Evolutionary conservation across 2,888 invertebrate genomes (phyloP), one percentile per base, ranked within the genome.

Genomic region (Tetanocera ferruginea): DNA sequence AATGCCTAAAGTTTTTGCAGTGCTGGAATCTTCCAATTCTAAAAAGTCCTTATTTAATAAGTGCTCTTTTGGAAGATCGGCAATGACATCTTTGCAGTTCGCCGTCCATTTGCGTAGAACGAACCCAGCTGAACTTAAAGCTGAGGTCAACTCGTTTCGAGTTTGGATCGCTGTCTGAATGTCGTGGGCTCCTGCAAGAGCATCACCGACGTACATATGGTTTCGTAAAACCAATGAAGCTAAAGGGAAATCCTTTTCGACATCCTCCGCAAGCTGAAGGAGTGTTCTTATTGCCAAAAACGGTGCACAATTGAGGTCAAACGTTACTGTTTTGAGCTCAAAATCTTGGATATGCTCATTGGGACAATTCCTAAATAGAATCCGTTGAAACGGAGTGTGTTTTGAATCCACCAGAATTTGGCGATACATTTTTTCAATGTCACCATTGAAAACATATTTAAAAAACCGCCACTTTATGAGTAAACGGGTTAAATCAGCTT

Each of bases 381-480:
- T 60, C n/a, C 60, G 19, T 60, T 60, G 60, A 5, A n/a, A 60
- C 23, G 23, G 60, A 23, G 60, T 60, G 23, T 60, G 23, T 23
- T 60, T 60, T 2, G 60, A 3, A 60, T 14, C 60, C 3, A 23
- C 23, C 11, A 60, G 23, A 23, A 60, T 60, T 19, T 60, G 60
- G 11, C 60, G 60, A 60, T 60, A 60, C 6, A 60, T 60, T 60
- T 60, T 60, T 23, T 60, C 23, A 23, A 60, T 60, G 60, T 60
- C 60, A 11, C 23, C 60, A 60, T 60, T 60, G 23, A 60, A n/a
- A 9, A n/a, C n/a, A n/a, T n/a, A n/a, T n/a, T n/a, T n/a, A n/a
- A n/a, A n/a, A n/a, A n/a, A n/a, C n/a, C n/a, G n/a, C n/a, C n/a
- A n/a, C n/a, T n/a, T n/a, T n/a, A n/a, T n/a, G n/a, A n/a, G n/a